phyloP scores from a whole-genome alignment of 2,888 invertebrate species.

The Caenorhabditis uteleia region DNA sequence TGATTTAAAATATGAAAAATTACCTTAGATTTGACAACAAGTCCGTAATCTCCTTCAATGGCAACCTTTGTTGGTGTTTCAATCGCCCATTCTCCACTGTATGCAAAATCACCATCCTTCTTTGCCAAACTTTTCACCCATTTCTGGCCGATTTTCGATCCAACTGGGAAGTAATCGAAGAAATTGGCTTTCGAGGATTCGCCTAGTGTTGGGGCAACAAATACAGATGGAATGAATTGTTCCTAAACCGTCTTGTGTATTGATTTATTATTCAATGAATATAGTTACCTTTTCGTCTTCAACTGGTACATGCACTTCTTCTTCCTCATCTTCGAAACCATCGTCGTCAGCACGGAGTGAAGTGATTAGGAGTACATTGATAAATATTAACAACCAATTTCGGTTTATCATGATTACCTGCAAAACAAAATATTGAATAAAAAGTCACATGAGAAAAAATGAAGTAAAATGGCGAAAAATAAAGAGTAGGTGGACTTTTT shows the following conservation, averaged over 20 bases:
- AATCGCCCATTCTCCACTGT: conserved; percentile 79
- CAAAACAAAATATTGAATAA: conserved; percentile 5
- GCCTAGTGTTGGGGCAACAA: conserved; percentile 21
- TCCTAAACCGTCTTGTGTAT: no score
- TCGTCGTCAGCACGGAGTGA: conserved; percentile 1
- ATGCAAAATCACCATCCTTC: conserved; percentile 84
- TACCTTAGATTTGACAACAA: conserved; percentile 86
- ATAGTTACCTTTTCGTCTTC: neutral
- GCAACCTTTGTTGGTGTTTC: conserved; percentile 82
- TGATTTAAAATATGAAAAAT: conserved; percentile 3
- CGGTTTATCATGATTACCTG: conserved; percentile 30
- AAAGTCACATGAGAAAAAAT: no score
- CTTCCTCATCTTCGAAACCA: conserved; percentile 10
- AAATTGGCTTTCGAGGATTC: conserved; percentile 15
- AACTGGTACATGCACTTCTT: neutral
- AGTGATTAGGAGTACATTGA: conserved; percentile 10
- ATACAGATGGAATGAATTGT: conserved; percentile 16
- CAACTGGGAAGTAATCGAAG: conserved; percentile 48
- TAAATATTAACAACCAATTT: conserved; percentile 8
- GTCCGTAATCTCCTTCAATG: conserved; percentile 83
- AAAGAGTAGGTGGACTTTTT: no score
- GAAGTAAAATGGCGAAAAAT: no score
- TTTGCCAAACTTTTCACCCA: conserved; percentile 91
- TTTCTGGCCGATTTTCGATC: conserved; percentile 76
- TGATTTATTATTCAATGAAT: neutral